Base-by-base conservation (phyloP, 2,888 invertebrate species). In the Cephus nigrinus region DNA sequence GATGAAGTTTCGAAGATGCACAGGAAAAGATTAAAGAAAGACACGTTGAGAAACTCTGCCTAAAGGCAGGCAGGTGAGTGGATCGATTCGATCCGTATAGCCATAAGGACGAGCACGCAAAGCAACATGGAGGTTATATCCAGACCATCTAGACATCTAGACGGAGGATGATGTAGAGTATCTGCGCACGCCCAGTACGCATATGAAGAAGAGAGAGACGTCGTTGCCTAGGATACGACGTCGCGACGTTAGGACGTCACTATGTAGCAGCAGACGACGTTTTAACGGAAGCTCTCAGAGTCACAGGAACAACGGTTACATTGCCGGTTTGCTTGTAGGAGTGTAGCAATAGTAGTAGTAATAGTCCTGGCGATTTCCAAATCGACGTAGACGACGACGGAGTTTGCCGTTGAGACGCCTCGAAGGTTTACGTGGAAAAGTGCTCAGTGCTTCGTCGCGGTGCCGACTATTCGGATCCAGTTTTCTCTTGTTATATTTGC, bases 191-290 rank as follows among this genome's bases (percentile, higher is more conserved):
- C 2, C 55, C 15, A 23, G 55, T 55, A 9, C 55, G 55, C 55
- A 55, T 9, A 55, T 2, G 23, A 55, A 55, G 23, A 55, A 55
- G 55, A 55, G 55, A 55, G 55, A 55, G 55, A 75, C 69, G 76
- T 75, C 78, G 84, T 84, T 86, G 84, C 84, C 85, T 85, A 84
- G 85, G 83, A 86, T 84, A 84, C 85, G 84, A 40, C 74, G 69
- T 68, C 69, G 31, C 36, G 71, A 55, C 55, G 55, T 23, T 31
- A 33, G 12, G 32, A 71, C 71, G 71, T 71, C 71, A 71, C 33
- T 31, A 31, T 33, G 71, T 5, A 55, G 55, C 23, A 55, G 55
- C 55, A 23, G 55, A 55, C 55, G 55, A 55, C 55, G 55, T 55
- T 55, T 55, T 23, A 55, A 9, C 55, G 23, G 55, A 55, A 55